These are phyloP conservation scores for Eira barbara DNA, from an alignment of 2,113 vertebrate genomes.

Conservation along the genomic window DNA sequence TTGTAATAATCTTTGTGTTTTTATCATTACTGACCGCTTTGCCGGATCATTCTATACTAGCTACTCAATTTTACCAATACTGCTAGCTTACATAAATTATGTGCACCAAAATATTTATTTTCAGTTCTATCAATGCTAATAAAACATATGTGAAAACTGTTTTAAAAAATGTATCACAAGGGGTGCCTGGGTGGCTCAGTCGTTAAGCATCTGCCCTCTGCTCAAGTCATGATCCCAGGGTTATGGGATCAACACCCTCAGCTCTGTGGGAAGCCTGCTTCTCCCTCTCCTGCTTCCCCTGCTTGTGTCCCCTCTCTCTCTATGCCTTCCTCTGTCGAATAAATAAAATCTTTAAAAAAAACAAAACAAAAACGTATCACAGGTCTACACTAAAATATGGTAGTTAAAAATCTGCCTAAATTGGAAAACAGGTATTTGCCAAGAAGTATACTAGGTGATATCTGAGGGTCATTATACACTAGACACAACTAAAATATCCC, in stretches of 20 bases:
- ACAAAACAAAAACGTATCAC: background rate
- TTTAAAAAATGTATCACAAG: background rate
- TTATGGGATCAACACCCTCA: too few species aligned
- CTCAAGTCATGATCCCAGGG: too few species aligned
- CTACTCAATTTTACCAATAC: background rate
- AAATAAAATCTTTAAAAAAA: too few species aligned
- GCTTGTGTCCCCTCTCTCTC: too few species aligned
- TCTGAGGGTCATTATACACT: background rate
- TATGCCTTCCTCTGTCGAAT: too few species aligned
- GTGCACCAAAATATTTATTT: background rate
- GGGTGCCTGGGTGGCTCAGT: too few species aligned
- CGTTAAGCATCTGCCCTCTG: too few species aligned
- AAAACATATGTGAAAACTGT: background rate
- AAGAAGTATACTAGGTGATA: background rate
- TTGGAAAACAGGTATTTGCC: background rate
- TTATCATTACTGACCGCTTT: background rate
- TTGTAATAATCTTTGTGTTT: background rate
- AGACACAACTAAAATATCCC: background rate
- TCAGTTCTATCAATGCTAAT: background rate
- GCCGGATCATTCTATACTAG: background rate
- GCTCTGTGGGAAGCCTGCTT: too few species aligned
- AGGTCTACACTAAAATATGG: background rate
- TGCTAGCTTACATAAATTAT: background rate
- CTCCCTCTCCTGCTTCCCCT: too few species aligned
- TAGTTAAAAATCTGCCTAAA: constrained; percentile 16